Percentiles rank a stretch among this genome's conserved stretches.
Evolutionary conservation across 2,113 vertebrate genomes (phyloP).

Genomic region (Cyprinodon tularosa): DNA sequence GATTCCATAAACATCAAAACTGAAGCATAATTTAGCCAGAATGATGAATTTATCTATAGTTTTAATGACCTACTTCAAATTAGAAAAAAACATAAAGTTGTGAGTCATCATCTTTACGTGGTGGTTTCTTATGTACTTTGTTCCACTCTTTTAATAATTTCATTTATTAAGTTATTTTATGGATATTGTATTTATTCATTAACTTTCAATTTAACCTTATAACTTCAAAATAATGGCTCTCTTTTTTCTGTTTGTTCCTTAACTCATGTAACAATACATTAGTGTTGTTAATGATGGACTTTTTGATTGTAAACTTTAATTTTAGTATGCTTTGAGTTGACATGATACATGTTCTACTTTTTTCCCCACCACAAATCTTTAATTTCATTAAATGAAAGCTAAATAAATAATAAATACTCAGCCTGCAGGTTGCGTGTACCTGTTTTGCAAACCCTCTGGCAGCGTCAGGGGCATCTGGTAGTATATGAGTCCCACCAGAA

Average conservation of each 20-base stretch:
- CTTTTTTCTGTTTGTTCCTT: too few relatives aligned
- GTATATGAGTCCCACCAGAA: slow-evolving; percentile 84
- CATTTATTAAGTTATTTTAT: too few relatives aligned
- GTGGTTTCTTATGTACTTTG: too few relatives aligned
- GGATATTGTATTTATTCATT: too few relatives aligned
- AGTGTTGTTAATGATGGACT: too few relatives aligned
- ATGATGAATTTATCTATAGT: not conserved
- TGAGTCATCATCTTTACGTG: too few relatives aligned
- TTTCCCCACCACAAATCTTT: not conserved
- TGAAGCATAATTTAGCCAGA: not conserved
- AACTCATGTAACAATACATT: too few relatives aligned
- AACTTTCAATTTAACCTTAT: not conserved
- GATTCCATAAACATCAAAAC: not conserved
- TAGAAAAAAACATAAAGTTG: not conserved
- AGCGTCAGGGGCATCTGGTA: slow-evolving; percentile 78
- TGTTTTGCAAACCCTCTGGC: slow-evolving; percentile 82
- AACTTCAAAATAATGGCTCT: too few relatives aligned
- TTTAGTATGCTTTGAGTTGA: too few relatives aligned
- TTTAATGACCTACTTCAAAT: not conserved
- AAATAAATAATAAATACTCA: not conserved
- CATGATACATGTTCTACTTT: too few relatives aligned
- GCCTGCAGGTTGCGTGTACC: slow-evolving; percentile 59
- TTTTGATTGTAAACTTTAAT: too few relatives aligned
- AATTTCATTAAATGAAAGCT: not conserved
- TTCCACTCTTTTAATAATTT: too few relatives aligned